Base-by-base conservation (phyloP, 2,888 invertebrate genomes). In the Cecidostiba fungosa region DNA sequence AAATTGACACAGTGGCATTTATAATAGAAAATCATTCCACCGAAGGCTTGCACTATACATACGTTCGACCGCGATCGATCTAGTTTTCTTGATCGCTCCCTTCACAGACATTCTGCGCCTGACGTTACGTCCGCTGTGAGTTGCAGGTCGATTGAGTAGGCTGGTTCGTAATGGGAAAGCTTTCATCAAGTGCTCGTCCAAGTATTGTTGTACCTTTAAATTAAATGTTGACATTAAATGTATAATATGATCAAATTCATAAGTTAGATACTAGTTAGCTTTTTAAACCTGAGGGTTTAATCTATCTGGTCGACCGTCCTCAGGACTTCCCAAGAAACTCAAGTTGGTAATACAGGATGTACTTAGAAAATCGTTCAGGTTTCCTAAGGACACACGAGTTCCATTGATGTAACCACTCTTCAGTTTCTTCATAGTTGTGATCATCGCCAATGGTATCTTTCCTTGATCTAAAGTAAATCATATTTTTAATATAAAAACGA, bases 391-490 rank as follows among this genome's bases (percentile, higher is more conserved):
- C 0, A 99, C 99, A 90, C 99, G 95, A 0, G 99, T 99, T n/a
- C 99, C 99, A 92, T 99, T 99, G 81, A 99, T 98, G 92, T 99
- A 99, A 14, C 99, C 99, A 86, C 98, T 99, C 93, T 99, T 98
- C 4, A 99, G 94, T 94, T 99, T 99, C 92, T 99, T 98, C 96
- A 99, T 98, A 1, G 99, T 99, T 2, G 98, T 98, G 89, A 99
- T 97, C 96, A 99, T 98, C 0, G 99, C 98, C 92, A 98, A 95
- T 0, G 98, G 98, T 87, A 98, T 97, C 94, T 96, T 97, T 85
- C 97, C 98, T 94, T 98, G 96, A 94, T 98, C 98, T 98, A 81
- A 77, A 80, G 74, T 12, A 32, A 82, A 81, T 39, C 12, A 66
- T 26, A 26, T 14, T 66, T 66, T 66, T 66, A 66, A 19, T 50